Evolutionary conservation across 2,888 invertebrate genomes (phyloP).

Genomic region (Lithophane ornitopus): DNA sequence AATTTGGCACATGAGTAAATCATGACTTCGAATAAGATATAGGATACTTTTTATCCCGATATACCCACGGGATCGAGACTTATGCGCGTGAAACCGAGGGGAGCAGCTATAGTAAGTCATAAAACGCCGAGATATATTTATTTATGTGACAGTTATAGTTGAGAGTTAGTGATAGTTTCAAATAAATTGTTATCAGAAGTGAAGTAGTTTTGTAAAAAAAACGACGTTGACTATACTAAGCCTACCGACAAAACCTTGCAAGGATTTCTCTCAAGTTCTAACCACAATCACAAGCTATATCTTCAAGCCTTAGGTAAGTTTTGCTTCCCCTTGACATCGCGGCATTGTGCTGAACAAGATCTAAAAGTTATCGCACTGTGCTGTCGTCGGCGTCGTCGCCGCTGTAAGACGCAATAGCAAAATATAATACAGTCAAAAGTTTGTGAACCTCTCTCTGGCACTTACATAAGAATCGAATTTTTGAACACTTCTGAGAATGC

Average conservation of each 20-base stretch:
- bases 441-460: slow-evolving; percentile 20
- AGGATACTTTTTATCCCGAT: too few relatives aligned
- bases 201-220: too few relatives aligned
- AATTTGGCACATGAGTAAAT: too few relatives aligned
- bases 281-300: slow-evolving; percentile 11
- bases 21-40: too few relatives aligned
- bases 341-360: slow-evolving; percentile 36
- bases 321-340: slow-evolving; percentile 34
- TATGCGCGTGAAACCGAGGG: too few relatives aligned
- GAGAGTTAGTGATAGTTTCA: too few relatives aligned
- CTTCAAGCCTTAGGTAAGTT: slow-evolving; percentile 38
- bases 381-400: neutral
- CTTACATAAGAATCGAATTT: slow-evolving; percentile 37
- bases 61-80: too few relatives aligned
- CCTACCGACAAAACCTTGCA: neutral
- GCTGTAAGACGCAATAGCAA: slow-evolving; percentile 31
- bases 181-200: too few relatives aligned
- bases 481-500: slow-evolving; percentile 9
- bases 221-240: neutral
- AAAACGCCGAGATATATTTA: too few relatives aligned
- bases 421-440: slow-evolving; percentile 50
- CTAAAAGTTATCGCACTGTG: slow-evolving; percentile 45
- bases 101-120: too few relatives aligned
- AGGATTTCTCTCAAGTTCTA: slow-evolving; percentile 4
- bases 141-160: too few relatives aligned